These are phyloP conservation scores for Pedionomus torquatus DNA, from an alignment of 2,113 vertebrate genomes.

Conservation along the genomic window DNA sequence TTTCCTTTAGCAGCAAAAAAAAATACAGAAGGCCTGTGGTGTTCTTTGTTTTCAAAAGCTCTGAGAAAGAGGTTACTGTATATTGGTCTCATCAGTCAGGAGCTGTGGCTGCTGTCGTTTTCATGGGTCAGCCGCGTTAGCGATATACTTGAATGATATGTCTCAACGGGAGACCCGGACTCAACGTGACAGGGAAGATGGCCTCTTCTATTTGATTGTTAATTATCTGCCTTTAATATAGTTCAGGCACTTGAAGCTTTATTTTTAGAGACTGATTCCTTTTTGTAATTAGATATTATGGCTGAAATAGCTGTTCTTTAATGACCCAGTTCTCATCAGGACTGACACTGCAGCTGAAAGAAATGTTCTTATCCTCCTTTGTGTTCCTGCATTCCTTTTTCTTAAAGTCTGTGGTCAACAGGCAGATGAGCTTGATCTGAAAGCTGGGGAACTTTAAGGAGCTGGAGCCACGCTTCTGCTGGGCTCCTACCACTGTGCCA, in stretches of 20 bases:
- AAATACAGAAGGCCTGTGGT: not conserved
- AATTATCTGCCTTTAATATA: constrained; percentile 38
- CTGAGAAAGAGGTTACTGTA: not conserved
- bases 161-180: not conserved
- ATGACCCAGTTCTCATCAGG: constrained; percentile 22
- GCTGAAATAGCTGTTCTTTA: constrained; percentile 35
- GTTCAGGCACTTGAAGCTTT: not conserved
- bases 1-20: not conserved
- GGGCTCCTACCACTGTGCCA: not conserved
- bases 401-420: not conserved
- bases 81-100: not conserved
- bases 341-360: not conserved
- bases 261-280: constrained; percentile 45
- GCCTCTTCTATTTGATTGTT: constrained; percentile 1
- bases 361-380: not conserved
- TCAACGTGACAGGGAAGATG: not conserved
- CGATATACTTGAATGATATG: not conserved
- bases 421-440: not conserved
- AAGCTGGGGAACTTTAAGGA: not conserved
- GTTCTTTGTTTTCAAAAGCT: not conserved
- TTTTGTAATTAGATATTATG: constrained; percentile 47
- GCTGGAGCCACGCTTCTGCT: not conserved
- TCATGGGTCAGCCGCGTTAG: not conserved
- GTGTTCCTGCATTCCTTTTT: not conserved
- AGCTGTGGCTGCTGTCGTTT: not conserved